Evolutionary conservation across 2,113 vertebrate species (phyloP).

Genomic region (Glaucomys volans): DNA sequence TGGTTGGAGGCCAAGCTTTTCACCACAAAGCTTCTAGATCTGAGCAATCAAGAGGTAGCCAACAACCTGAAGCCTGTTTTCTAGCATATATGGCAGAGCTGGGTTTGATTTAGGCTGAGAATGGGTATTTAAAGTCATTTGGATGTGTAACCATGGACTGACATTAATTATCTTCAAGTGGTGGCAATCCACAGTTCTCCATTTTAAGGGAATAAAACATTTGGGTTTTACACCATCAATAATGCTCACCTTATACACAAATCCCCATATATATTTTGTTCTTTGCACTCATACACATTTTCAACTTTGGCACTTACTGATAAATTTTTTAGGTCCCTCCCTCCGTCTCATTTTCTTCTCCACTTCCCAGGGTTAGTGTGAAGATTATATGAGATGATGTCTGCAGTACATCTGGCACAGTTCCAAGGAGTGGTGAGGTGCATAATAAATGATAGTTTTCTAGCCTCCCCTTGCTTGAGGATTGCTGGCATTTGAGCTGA

Average conservation of each 20-base stretch:
- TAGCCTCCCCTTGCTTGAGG: not conserved
- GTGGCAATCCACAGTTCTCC: not conserved
- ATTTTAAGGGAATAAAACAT: not conserved
- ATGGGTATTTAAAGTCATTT: not conserved
- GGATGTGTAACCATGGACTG: not conserved
- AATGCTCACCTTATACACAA: too few relatives aligned
- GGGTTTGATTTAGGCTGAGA: conserved; percentile 6
- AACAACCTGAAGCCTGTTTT: not conserved
- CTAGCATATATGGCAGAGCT: not conserved
- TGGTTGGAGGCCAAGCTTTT: not conserved
- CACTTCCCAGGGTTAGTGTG: not conserved
- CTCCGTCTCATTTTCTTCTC: not conserved
- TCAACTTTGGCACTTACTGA: not conserved
- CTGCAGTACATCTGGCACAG: not conserved
- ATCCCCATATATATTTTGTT: not conserved
- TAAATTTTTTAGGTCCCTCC: not conserved
- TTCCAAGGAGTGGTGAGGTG: not conserved
- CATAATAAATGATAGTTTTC: not conserved
- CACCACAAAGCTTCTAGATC: not conserved
- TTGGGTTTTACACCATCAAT: not conserved
- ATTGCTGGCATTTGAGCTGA: not conserved
- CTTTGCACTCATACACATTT: not conserved
- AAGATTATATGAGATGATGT: not conserved
- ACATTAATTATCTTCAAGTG: not conserved
- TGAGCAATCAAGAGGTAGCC: not conserved